A percentile compares a stretch with the other conserved stretches of the same genome.
Evolutionary conservation across 2,888 invertebrate species (phyloP).

Genomic region (Augiades crinisus): DNA sequence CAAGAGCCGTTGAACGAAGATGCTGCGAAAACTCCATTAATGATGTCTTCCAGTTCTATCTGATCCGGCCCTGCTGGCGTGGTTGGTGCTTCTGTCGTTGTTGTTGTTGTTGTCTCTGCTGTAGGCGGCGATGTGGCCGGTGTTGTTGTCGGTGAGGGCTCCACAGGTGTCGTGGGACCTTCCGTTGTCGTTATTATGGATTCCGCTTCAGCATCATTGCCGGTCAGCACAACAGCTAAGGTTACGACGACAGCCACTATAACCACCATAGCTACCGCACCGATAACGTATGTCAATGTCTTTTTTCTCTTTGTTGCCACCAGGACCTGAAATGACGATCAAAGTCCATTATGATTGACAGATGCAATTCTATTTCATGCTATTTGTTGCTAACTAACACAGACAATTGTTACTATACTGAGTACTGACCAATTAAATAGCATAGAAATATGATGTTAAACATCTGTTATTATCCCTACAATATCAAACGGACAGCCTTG

Average conservation of each 20-base stretch:
- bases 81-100: constrained; percentile 23
- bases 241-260: constrained; percentile 83
- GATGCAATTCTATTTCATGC: too few species aligned
- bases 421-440: too few species aligned
- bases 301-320: constrained; percentile 80
- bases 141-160: constrained; percentile 35
- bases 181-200: constrained; percentile 51
- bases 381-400: too few species aligned
- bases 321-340: too few species aligned
- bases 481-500: too few species aligned
- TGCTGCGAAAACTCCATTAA: constrained; percentile 84
- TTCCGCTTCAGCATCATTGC: constrained; percentile 51
- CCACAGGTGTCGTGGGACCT: constrained; percentile 36
- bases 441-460: too few species aligned
- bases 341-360: too few species aligned
- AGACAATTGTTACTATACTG: too few species aligned
- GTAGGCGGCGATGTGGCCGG: constrained; percentile 28
- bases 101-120: constrained; percentile 23
- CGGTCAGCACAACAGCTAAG: constrained; percentile 79
- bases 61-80: constrained; percentile 41
- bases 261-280: constrained; percentile 77
- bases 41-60: constrained; percentile 86
- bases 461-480: too few species aligned
- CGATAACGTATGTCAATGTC: constrained; percentile 78
- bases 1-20: constrained; percentile 90